Evolutionary conservation across 2,888 invertebrate species (phyloP), one percentile per base, ranked within the genome.

Genomic region (Acholoe squamosa): DNA sequence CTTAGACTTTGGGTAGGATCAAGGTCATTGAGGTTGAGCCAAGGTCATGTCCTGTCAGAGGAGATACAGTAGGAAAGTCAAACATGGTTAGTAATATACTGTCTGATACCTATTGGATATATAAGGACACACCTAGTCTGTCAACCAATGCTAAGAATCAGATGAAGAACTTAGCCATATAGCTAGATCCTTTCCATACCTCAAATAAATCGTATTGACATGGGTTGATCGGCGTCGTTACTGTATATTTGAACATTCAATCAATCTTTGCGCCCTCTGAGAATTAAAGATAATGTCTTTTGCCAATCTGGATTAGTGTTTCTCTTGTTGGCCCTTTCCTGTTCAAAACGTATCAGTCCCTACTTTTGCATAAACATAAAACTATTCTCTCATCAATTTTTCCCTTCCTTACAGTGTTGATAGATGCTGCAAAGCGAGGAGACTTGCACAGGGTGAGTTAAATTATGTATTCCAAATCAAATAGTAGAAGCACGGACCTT

Each of bases 371-470:
- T 28, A 28, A 28, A 76, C 25, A 33, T 19, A 80, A 5, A 80
- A 77, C 12, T 77, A 77, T 77, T 12, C 14, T 31, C n/a, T n/a
- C n/a, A n/a, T n/a, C n/a, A n/a, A n/a, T n/a, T 31, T 28, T 84
- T 19, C 10, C 22, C 52, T 28, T 56, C 89, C 43, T 93, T 93
- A 86, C 93, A 95, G 95, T 94, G 92, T 91, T 95, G 89, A 93
- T 95, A 86, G 95, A 95, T 93, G 95, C 95, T 33, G 94, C 95
- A 5, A 95, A 95, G 92, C 92, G 94, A 92, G 96, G 96, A 51
- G 96, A 96, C 91, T 92, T 96, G 16, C 93, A 94, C 90, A 95
- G 95, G 94, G 95, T 96, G 93, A 93, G 93, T 86, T 76, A 5
- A 14, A n/a, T 16, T 61, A 14, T 54, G 19, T n/a, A n/a, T n/a